Percentiles rank a stretch among this genome's conserved stretches.
Conservation (phyloP, 2,797 vertebrate species). For the Dendrocincla fuliginosa region DNA sequence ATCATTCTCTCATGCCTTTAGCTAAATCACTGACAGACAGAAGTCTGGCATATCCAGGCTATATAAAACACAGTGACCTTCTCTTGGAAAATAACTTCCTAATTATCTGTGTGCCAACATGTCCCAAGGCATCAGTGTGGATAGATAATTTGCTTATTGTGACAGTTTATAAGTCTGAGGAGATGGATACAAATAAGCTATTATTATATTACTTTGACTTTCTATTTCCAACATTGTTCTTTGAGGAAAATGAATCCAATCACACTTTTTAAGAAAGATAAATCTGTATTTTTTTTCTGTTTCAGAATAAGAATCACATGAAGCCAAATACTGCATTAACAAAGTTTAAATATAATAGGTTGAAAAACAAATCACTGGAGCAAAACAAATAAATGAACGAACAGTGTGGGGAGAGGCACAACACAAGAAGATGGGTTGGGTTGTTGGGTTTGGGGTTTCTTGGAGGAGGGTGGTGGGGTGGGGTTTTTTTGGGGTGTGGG, state of each 20-base stretch:
- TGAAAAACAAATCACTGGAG: neutral
- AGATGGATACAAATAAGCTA: neutral
- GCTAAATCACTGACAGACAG: neutral
- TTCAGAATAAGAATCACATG: neutral
- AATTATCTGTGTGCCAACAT: neutral
- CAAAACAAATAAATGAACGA: neutral
- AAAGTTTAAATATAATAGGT: neutral
- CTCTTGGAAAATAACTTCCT: neutral
- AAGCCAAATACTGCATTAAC: neutral
- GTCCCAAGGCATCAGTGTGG: neutral
- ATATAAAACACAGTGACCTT: neutral
- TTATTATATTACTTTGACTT: neutral
- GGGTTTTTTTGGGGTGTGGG: accelerated
- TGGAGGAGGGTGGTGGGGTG: neutral
- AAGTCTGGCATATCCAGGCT: neutral
- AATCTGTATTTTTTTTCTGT: neutral
- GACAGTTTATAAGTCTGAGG: neutral
- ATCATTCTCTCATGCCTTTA: neutral
- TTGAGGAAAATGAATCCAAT: neutral
- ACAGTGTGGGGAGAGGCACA: neutral
- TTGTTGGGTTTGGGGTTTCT: neutral
- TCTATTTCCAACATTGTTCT: neutral
- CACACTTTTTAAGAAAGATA: neutral
- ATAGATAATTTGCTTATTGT: neutral
- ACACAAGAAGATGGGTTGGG: neutral